These are phyloP conservation scores for Dendroctonus valens DNA, from an alignment of 1,140 invertebrate genomes.

Conservation along the genomic window DNA sequence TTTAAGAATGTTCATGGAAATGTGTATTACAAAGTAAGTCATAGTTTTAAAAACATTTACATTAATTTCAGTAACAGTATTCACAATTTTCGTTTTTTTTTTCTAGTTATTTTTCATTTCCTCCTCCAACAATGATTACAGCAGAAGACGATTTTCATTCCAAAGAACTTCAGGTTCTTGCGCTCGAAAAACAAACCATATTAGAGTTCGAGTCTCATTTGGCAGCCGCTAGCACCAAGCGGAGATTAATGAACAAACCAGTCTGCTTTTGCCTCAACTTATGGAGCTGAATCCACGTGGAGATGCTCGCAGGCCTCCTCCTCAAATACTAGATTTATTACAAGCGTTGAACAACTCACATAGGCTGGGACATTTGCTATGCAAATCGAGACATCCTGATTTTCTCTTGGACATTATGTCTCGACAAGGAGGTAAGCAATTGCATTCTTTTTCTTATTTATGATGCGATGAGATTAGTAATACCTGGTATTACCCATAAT, in stretches of 20 bases:
- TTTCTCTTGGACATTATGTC: constrained; percentile 92
- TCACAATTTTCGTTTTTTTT: not conserved
- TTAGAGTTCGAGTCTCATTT: constrained; percentile 92
- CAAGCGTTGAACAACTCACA: constrained; percentile 74
- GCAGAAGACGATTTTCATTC: constrained; percentile 45
- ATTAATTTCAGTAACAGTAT: not conserved
- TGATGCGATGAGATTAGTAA: not conserved
- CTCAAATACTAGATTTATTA: constrained; percentile 75
- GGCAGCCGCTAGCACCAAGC: constrained; percentile 82
- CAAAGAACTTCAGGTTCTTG: constrained; percentile 61
- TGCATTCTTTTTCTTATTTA: not conserved
- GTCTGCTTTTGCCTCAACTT: constrained; percentile 77
- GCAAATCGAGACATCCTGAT: constrained; percentile 85
- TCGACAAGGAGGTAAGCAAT: constrained; percentile 63
- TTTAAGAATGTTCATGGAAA: constrained; percentile 89
- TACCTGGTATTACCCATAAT: not conserved
- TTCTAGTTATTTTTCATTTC: constrained; percentile 65
- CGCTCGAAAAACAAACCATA: constrained; percentile 78
- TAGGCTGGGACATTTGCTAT: constrained; percentile 86
- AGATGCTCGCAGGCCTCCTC: constrained; percentile 75
- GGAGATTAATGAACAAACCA: constrained; percentile 88
- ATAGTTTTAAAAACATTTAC: constrained; percentile 13
- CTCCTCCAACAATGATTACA: constrained; percentile 64
- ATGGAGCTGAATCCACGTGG: constrained; percentile 81
- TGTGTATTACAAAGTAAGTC: constrained; percentile 90